phyloP scores from a whole-genome alignment of 2,888 invertebrate species.

The Timema cristinae region DNA sequence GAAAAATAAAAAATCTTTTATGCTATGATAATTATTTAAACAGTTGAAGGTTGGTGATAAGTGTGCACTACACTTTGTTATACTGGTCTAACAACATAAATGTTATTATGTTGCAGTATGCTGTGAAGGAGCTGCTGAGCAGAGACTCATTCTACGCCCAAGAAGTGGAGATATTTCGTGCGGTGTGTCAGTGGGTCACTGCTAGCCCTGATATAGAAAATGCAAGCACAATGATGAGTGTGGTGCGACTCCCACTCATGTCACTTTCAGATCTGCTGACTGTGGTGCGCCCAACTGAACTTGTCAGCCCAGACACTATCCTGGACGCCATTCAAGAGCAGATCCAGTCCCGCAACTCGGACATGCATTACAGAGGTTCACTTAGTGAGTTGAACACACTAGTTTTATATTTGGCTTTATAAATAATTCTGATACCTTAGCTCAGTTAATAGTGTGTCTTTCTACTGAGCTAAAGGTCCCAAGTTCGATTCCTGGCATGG shows the following conservation, averaged over 20 bases:
- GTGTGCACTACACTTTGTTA: background rate
- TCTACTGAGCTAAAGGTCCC: too few species aligned
- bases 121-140: slow-evolving; percentile 78
- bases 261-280: slow-evolving; percentile 80
- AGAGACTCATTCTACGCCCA: slow-evolving; percentile 95
- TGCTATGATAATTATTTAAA: too few species aligned
- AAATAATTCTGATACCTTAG: too few species aligned
- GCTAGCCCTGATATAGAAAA: slow-evolving; percentile 62
- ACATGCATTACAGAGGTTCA: slow-evolving; percentile 80
- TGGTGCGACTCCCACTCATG: slow-evolving; percentile 81
- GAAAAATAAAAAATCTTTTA: too few species aligned
- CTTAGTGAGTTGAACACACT: slow-evolving; percentile 52
- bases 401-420: too few species aligned
- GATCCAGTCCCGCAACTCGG: slow-evolving; percentile 71
- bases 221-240: slow-evolving; percentile 37
- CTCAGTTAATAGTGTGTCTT: too few species aligned
- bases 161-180: slow-evolving; percentile 92
- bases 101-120: slow-evolving; percentile 50
- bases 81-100: background rate
- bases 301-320: slow-evolving; percentile 84
- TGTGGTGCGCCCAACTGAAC: slow-evolving; percentile 79
- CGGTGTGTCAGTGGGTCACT: slow-evolving; percentile 82
- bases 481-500: too few species aligned
- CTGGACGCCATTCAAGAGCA: slow-evolving; percentile 92
- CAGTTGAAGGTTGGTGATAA: too few species aligned